Evolutionary conservation across 2,888 invertebrate genomes (phyloP).

Genomic region (Eugnorisma glareosa): DNA sequence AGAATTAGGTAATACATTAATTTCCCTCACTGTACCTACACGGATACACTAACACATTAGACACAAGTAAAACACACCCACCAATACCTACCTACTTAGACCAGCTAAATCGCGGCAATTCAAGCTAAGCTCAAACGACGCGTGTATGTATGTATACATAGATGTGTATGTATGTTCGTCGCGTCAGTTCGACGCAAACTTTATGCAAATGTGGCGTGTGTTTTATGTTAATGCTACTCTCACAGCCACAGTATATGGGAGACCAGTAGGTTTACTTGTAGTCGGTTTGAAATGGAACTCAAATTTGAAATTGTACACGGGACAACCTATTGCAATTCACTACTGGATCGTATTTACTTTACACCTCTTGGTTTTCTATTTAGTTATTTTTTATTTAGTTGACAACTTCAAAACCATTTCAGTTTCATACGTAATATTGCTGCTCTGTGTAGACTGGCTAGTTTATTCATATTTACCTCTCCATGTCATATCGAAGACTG

Average conservation of each 20-base stretch:
- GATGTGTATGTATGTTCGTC: conserved; percentile 7
- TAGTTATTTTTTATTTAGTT: too few relatives aligned
- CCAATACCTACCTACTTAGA: background rate
- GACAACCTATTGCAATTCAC: background rate
- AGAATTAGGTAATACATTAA: background rate
- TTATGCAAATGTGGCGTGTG: conserved; percentile 60
- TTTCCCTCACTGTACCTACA: background rate
- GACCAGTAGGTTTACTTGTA: conserved; percentile 43
- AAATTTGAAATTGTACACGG: background rate
- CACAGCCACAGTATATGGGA: background rate
- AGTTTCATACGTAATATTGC: background rate
- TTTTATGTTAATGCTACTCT: conserved; percentile 60
- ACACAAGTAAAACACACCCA: conserved; percentile 13
- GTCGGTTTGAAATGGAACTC: background rate
- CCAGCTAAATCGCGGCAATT: conserved; percentile 34
- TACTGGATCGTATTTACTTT: background rate
- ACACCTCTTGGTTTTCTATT: too few relatives aligned
- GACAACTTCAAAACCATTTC: background rate
- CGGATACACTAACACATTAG: conserved; percentile 13
- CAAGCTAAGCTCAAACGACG: conserved; percentile 29
- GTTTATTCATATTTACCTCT: too few relatives aligned
- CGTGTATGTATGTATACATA: background rate
- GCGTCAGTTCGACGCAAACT: conserved; percentile 52
- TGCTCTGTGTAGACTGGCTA: background rate
- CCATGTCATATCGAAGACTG: background rate